These are phyloP conservation scores for Streblospio benedicti DNA, from an alignment of 1,140 invertebrate species.

Conservation along the genomic window DNA sequence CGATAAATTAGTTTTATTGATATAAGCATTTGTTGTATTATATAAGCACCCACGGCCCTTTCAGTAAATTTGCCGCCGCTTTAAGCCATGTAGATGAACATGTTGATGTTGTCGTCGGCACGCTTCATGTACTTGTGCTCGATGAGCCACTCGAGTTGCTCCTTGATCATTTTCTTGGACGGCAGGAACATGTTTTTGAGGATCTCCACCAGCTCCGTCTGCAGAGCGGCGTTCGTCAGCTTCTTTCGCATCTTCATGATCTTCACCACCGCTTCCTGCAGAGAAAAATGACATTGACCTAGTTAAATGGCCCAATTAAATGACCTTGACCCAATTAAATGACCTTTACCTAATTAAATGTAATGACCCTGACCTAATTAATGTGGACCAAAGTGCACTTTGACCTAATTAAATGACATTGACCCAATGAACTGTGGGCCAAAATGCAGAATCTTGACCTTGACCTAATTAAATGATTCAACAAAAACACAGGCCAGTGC, in stretches of 20 bases:
- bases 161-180: constrained; percentile 98
- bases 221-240: constrained; percentile 85
- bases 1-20: too few species aligned
- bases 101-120: constrained; percentile 94
- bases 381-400: too few species aligned
- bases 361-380: too few species aligned
- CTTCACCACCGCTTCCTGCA: constrained; percentile 94
- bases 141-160: constrained; percentile 98
- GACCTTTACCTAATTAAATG: not conserved
- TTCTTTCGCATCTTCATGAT: constrained; percentile 96
- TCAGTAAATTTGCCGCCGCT: too few species aligned
- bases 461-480: too few species aligned
- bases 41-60: too few species aligned
- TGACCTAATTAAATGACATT: too few species aligned
- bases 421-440: too few species aligned
- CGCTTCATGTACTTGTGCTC: constrained; percentile 96
- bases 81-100: constrained; percentile 94
- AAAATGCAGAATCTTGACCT: too few species aligned
- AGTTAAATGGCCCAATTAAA: not conserved
- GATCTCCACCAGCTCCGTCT: constrained; percentile 94
- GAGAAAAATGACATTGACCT: constrained; percentile 3
- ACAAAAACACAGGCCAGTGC: too few species aligned
- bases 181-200: constrained; percentile 98
- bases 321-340: not conserved
- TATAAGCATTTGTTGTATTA: too few species aligned